Percentiles rank a stretch among this genome's conserved stretches.
These are phyloP conservation scores for Spea bombifrons DNA, from an alignment of 2,113 vertebrate genomes.

Conservation along the genomic window DNA sequence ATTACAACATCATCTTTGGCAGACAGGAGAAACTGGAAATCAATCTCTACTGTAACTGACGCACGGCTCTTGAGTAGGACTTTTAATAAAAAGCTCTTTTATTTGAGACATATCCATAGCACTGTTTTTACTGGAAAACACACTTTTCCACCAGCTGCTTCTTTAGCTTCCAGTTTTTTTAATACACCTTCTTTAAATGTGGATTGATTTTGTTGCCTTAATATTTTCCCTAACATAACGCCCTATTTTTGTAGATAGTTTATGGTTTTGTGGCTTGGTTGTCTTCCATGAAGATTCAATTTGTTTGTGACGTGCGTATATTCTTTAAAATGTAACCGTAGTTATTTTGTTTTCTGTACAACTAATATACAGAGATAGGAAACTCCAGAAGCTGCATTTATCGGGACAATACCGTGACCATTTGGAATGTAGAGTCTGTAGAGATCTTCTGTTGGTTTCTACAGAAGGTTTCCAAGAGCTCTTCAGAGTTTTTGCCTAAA, in stretches of 20 bases:
- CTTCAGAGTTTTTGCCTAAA: too few relatives aligned
- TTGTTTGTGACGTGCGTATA: too few relatives aligned
- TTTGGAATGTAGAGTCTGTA: too few relatives aligned
- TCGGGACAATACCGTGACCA: too few relatives aligned
- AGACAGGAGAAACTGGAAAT: constrained; percentile 10
- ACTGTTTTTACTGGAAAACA: constrained; percentile 27
- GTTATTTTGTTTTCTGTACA: too few relatives aligned
- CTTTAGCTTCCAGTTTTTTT: background rate
- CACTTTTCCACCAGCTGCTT: background rate
- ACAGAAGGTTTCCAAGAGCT: too few relatives aligned
- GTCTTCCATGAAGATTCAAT: background rate
- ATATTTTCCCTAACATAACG: background rate
- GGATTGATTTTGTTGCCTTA: background rate
- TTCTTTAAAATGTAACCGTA: too few relatives aligned
- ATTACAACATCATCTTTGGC: constrained; percentile 24
- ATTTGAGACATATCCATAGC: constrained; percentile 21
- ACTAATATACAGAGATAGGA: too few relatives aligned
- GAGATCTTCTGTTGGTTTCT: too few relatives aligned
- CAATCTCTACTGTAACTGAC: constrained; percentile 6
- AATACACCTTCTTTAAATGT: background rate
- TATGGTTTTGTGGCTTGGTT: background rate
- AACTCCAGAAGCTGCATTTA: too few relatives aligned
- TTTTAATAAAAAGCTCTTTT: constrained; percentile 12
- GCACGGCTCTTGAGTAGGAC: constrained; percentile 5
- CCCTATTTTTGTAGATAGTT: background rate